Percentiles rank a stretch among this genome's conserved stretches.
Evolutionary conservation across 2,797 vertebrate genomes (phyloP).

Genomic region (Cheirogaleus major): DNA sequence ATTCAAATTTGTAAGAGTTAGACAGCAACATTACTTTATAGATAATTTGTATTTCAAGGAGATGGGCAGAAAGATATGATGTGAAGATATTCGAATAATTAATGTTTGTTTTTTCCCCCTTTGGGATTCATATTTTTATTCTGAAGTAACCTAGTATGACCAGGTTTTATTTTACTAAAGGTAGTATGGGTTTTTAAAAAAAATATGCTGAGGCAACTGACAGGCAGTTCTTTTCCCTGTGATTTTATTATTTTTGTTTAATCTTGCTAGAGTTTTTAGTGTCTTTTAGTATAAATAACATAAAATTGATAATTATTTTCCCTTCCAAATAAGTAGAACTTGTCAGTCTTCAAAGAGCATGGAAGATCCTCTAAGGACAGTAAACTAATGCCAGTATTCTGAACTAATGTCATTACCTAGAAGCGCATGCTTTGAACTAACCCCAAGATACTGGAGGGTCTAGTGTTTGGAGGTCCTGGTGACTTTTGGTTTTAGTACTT

Average conservation of each 20-base stretch:
- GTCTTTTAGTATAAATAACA: background rate
- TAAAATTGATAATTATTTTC: conserved; percentile 3
- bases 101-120: background rate
- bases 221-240: background rate
- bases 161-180: conserved; percentile 19
- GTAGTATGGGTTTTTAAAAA: background rate
- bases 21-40: background rate
- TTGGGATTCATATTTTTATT: background rate
- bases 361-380: background rate
- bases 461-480: background rate
- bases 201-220: background rate
- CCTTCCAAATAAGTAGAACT: background rate
- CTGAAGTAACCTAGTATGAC: background rate
- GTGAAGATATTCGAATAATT: background rate
- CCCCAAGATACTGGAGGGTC: background rate
- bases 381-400: background rate
- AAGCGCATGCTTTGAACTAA: background rate
- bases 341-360: background rate
- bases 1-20: background rate
- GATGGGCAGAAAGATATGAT: background rate
- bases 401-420: background rate
- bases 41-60: conserved; percentile 19
- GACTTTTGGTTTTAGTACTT: background rate
- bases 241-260: conserved; percentile 33
- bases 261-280: conserved; percentile 15